Base-by-base conservation (phyloP, 2,113 vertebrate genomes). In the Dipodomys stephensi region DNA sequence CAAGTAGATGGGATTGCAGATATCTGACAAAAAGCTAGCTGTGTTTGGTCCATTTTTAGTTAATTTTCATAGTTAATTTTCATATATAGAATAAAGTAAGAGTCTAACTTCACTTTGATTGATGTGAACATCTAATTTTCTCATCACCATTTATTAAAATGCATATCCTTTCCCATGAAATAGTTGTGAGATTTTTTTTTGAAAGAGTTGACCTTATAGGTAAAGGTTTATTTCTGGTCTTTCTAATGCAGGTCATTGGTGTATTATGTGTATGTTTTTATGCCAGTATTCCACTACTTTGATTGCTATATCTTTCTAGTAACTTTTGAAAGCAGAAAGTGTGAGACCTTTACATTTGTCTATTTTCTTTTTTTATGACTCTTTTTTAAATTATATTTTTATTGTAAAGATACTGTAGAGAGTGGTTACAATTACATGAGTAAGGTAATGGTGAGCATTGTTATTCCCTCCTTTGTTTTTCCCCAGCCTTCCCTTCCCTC, bases 1-100 rank as follows among this genome's bases (percentile, higher is more conserved):
- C 22, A 22, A 64, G 62, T 25, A 64, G 20, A 20, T 64, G 62
- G 62, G 62, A 64, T 23, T 64, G 23, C 8, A 64, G 62, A 7
- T 64, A 23, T 64, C 20, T 23, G 20, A 64, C 23, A 64, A 1
- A 20, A 64, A 23, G 4, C 22, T 64, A 25, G 62, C 62, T 64
- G 62, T 64, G 23, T 87, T 65, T 76, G 72, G 87, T 53, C 39
- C 62, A 46, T 87, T 90, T 53, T 71, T 23, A 64, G 35, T 76
- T 74, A 74, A 35, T 39, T 72, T 73, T 39, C 35, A 39, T 39
- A 39, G 35, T 39, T 39, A 39, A 39, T 39, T 39, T 39, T 84
- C 79, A 57, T 64, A 11, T 83, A 19, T 57, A n/a, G 35, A 77
- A 0, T 68, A 82, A 93, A 10, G 30, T 85, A 88, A 57, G 65